Conservation (phyloP, 2,797 vertebrate genomes). For the Petrocephalus sullivani region DNA sequence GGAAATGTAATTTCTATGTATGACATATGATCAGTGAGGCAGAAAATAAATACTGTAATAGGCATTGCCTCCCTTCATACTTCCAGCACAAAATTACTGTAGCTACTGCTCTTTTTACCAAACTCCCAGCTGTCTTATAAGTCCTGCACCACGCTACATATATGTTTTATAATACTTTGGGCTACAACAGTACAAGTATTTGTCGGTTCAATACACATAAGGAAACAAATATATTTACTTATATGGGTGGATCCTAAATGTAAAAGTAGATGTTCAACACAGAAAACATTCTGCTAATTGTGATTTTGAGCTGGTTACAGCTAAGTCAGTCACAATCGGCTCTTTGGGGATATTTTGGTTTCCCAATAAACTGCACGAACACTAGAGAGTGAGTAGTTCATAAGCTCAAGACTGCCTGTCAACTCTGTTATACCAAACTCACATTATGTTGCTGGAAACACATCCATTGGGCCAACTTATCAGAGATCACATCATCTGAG, state of each 20-base stretch:
- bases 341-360: neutral
- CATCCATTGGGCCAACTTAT: neutral
- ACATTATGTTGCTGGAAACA: neutral
- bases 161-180: neutral
- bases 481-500: neutral
- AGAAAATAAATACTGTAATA: neutral
- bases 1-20: neutral
- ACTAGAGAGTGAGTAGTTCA: neutral
- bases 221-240: neutral
- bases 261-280: neutral
- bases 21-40: neutral
- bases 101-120: neutral
- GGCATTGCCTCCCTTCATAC: neutral
- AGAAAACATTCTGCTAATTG: neutral
- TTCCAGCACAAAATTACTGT: neutral
- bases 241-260: neutral
- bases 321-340: neutral
- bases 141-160: neutral
- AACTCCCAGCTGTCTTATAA: neutral
- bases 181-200: neutral
- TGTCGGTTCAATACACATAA: neutral
- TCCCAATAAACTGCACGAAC: neutral
- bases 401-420: neutral
- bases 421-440: neutral
- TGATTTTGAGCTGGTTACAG: neutral